Base-by-base conservation (phyloP, 2,888 invertebrate species). In the Chrysopilus asiliformis region DNA sequence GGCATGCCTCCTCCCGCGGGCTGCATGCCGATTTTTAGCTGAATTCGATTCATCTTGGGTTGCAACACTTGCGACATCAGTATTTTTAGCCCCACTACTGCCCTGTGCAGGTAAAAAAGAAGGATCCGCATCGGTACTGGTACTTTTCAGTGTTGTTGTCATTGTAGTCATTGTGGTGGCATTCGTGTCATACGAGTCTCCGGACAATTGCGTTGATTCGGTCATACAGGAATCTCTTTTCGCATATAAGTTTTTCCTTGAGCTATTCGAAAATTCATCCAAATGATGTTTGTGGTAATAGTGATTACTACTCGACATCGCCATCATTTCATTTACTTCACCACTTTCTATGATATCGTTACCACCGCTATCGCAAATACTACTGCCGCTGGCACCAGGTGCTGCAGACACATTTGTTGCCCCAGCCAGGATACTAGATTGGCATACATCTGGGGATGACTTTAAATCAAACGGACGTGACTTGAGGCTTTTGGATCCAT, bases 221-320 rank as follows among this genome's bases (percentile, higher is more conserved):
- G 60, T 61, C 28, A 60, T 52, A 43, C 62, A 61, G 1, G 62
- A 61, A 37, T 61, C 60, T 2, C 60, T 52, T 42, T 61, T 62
- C 2, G 55, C 10, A 24, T 43, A 47, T 4, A 45, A 32, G 37
- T 41, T 45, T n/a, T 32, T 14, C 9, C 39, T 36, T 9, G 19
- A 26, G 2, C 32, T 28, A 2, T 20, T 10, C 3, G 42, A 27
- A 24, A 43, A 43, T 18, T 43, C 43, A 28, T 38, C 38, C 14
- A 41, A 12, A 12, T 28, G 36, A 25, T 36, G 38, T n/a, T 32
- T 32, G 10, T 22, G 25, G 32, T 38, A 14, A 14, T 16, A 22
- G 22, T 22, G 22, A 22, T 10, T 17, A 16, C 24, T 24, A 26
- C 27, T 25, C 9, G 24, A 27, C 15, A 32, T 27, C 10, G 20